Conservation (phyloP, 2,113 vertebrate species). For the Etia nguti region DNA sequence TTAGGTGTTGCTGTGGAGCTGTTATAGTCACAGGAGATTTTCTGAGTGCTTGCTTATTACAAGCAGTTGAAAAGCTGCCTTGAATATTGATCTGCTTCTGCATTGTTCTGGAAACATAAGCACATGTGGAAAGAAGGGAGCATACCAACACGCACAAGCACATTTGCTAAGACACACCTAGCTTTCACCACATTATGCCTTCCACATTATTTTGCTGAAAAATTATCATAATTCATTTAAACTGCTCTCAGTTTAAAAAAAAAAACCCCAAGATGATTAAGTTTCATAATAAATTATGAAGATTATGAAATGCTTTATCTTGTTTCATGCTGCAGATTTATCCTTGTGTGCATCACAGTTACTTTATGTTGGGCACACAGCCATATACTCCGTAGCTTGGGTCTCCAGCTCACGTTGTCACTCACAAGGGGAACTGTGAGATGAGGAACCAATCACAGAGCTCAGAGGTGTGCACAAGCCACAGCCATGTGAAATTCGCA, state of each 20-base stretch:
- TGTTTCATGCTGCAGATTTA: not conserved
- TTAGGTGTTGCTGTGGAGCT: not conserved
- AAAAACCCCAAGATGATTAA: not conserved
- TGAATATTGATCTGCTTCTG: not conserved
- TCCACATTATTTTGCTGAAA: not conserved
- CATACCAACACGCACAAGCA: not conserved
- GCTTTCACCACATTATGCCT: not conserved
- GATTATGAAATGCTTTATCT: not conserved
- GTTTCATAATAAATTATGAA: not conserved
- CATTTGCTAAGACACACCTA: not conserved
- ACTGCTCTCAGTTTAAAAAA: not conserved
- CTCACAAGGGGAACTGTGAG: conserved; percentile 24
- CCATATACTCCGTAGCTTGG: not conserved
- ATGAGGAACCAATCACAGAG: conserved; percentile 43
- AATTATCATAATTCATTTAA: not conserved
- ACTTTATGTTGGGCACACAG: not conserved
- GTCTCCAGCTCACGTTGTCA: conserved; percentile 59
- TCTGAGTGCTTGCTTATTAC: not conserved
- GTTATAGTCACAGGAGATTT: not conserved
- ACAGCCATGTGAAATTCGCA: conserved; percentile 56
- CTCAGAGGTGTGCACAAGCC: conserved; percentile 36
- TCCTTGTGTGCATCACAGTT: not conserved
- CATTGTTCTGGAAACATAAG: not conserved
- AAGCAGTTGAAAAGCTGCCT: not conserved
- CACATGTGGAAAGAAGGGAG: not conserved